These are phyloP conservation scores for Polyommatus iphigenia DNA, from an alignment of 2,888 invertebrate species.

Conservation along the genomic window DNA sequence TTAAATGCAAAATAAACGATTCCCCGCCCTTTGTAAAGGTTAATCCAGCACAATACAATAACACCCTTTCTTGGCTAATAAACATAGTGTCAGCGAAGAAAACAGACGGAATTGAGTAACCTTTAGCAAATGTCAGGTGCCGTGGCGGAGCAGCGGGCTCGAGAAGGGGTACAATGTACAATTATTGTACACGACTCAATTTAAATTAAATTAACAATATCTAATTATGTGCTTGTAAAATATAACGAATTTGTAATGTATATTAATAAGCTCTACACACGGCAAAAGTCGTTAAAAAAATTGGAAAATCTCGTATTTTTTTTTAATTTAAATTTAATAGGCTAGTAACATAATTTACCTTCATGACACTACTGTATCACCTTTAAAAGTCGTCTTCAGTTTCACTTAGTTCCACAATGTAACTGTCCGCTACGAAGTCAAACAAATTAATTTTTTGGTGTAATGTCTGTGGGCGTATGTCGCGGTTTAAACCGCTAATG, in stretches of 20 bases:
- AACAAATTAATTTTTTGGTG: slow-evolving; percentile 24
- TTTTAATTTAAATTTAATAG: too few species aligned
- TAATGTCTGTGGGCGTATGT: slow-evolving; percentile 17
- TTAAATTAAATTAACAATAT: neutral
- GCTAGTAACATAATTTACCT: too few species aligned
- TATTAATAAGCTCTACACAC: neutral
- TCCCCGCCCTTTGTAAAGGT: slow-evolving; percentile 58
- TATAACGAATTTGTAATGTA: neutral
- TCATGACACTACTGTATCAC: neutral
- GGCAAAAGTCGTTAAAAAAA: too few species aligned
- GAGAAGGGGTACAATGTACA: slow-evolving; percentile 62
- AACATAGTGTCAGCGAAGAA: slow-evolving; percentile 71
- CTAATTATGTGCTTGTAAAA: neutral
- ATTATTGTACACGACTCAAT: neutral
- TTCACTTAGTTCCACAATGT: neutral
- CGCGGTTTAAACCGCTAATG: slow-evolving; percentile 54
- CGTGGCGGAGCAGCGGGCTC: slow-evolving; percentile 60
- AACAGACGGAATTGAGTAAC: slow-evolving; percentile 68
- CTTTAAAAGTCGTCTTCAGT: neutral
- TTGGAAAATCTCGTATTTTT: too few species aligned
- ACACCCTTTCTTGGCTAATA: slow-evolving; percentile 68
- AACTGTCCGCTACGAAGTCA: neutral
- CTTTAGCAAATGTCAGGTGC: slow-evolving; percentile 77
- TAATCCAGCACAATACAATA: slow-evolving; percentile 63
- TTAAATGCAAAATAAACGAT: slow-evolving; percentile 48